A percentile compares a stretch with the other conserved stretches of the same genome.
Evolutionary conservation across 2,888 invertebrate genomes (phyloP).

Genomic region (Cryptus viduatorius): DNA sequence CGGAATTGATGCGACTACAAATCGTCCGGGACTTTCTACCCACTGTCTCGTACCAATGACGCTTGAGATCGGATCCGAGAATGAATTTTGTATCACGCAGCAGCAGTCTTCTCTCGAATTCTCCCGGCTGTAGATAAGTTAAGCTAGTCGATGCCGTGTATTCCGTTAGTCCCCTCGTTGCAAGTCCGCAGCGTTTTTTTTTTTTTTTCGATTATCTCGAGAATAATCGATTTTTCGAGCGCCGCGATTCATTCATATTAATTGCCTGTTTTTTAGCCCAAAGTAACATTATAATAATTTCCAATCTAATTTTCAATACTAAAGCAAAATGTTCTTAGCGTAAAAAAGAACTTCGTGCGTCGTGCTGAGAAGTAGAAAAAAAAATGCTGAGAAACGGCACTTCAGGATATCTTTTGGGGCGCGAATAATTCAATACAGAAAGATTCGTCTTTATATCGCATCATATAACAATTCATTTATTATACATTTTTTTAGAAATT

Average conservation of each 20-base stretch:
- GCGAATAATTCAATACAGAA: no score
- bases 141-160: background rate
- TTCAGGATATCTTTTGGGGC: no score
- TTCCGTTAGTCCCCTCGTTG: background rate
- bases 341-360: no score
- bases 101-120: conserved; percentile 1
- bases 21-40: conserved; percentile 48
- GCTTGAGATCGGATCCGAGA: conserved; percentile 40
- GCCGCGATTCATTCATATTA: no score
- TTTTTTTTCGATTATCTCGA: background rate
- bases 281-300: no score
- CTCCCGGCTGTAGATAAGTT: background rate
- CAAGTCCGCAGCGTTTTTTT: background rate
- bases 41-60: background rate
- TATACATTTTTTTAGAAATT: background rate
- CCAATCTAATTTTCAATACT: no score
- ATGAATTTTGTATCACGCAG: conserved; percentile 13
- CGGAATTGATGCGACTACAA: conserved; percentile 58
- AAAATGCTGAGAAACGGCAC: no score
- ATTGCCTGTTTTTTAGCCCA: no score
- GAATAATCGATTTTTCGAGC: no score
- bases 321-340: no score
- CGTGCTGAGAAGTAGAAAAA: no score
- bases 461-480: background rate
- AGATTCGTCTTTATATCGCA: no score